phyloP scores from a whole-genome alignment of 2,888 invertebrate species.

The Amblyteles armatorius region DNA sequence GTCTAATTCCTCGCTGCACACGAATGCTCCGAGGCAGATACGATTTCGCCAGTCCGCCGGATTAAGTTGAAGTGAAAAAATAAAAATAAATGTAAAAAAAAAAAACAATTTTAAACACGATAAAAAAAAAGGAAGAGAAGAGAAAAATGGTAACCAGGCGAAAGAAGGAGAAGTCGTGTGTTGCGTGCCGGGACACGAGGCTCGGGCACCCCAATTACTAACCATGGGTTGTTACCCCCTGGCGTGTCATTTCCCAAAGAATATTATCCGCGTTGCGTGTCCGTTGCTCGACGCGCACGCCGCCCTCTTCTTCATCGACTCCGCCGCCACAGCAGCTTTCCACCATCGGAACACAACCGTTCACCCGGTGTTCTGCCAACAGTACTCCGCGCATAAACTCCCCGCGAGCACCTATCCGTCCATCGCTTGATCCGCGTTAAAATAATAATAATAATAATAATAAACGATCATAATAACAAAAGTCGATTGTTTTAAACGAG shows the following conservation, averaged over 20 bases:
- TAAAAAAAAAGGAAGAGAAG: not conserved
- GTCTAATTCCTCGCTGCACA: slow-evolving; percentile 21
- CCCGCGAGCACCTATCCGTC: not conserved
- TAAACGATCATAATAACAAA: slow-evolving; percentile 20
- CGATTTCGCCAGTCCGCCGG: not conserved
- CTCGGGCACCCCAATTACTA: slow-evolving; percentile 78
- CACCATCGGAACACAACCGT: slow-evolving; percentile 7
- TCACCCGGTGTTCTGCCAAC: slow-evolving; percentile 19
- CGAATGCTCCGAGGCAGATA: slow-evolving; percentile 5
- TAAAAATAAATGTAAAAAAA: slow-evolving; percentile 22
- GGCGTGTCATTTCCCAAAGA: slow-evolving; percentile 82
- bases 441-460: slow-evolving; percentile 3
- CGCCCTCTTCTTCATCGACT: slow-evolving; percentile 53
- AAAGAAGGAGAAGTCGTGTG: slow-evolving; percentile 50
- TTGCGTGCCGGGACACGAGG: slow-evolving; percentile 70
- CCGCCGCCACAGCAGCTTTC: slow-evolving; percentile 37
- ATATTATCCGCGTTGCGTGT: slow-evolving; percentile 80
- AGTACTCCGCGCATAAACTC: slow-evolving; percentile 26
- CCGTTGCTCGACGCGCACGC: slow-evolving; percentile 70
- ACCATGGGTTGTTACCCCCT: slow-evolving; percentile 83
- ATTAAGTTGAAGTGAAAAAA: slow-evolving; percentile 53
- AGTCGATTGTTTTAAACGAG: slow-evolving; percentile 82
- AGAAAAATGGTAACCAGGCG: not conserved
- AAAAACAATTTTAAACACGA: slow-evolving; percentile 14
- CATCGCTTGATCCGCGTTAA: not conserved